Percentiles rank a stretch among this genome's conserved stretches.
Conservation (phyloP, 2,888 invertebrate genomes). For the Protonemura montana region DNA sequence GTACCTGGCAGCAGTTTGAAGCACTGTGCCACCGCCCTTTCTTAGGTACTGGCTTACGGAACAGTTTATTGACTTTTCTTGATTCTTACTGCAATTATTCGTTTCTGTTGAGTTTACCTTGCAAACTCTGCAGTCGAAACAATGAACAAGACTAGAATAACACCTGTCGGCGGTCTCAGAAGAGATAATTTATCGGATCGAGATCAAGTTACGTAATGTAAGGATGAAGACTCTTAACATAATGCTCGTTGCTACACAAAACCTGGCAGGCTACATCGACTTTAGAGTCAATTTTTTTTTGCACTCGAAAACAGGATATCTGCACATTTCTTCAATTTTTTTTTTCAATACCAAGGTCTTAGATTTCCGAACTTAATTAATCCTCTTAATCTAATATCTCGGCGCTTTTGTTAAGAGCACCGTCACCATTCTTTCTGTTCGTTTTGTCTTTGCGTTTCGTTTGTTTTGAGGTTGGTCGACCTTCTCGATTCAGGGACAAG, state of each 20-base stretch:
- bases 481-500: background rate
- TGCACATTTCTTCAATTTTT: background rate
- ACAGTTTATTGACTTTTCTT: background rate
- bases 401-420: too few relatives aligned
- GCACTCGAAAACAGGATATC: background rate
- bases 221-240: background rate
- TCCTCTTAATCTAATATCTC: background rate
- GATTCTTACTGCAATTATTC: background rate
- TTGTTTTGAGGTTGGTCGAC: background rate
- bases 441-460: background rate
- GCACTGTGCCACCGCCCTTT: background rate
- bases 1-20: background rate
- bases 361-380: background rate
- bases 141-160: too few relatives aligned
- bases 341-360: background rate
- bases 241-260: background rate
- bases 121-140: too few relatives aligned
- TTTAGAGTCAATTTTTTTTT: background rate
- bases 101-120: background rate
- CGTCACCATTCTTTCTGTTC: too few relatives aligned
- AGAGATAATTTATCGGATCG: too few relatives aligned
- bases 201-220: background rate
- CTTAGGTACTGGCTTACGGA: background rate
- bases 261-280: background rate
- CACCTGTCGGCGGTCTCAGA: too few relatives aligned